These are phyloP conservation scores for Ptychoptera albimana DNA, from an alignment of 2,888 invertebrate genomes.

Conservation along the genomic window DNA sequence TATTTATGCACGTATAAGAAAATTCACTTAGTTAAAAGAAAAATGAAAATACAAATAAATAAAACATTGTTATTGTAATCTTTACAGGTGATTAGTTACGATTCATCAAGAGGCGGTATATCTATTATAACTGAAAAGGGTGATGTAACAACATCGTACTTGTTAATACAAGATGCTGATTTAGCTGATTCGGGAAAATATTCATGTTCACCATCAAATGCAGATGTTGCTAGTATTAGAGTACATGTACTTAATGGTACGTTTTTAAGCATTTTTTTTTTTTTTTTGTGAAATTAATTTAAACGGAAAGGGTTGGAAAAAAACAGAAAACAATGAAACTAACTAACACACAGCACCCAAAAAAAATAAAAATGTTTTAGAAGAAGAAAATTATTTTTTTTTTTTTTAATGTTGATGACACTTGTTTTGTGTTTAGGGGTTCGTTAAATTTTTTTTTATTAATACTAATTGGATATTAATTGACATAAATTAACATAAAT, in stretches of 20 bases:
- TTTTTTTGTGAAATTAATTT: no score
- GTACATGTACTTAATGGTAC: conserved; percentile 73
- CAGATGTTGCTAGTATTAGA: conserved; percentile 59
- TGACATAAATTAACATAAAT: no score
- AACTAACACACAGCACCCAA: no score
- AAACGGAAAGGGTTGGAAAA: no score
- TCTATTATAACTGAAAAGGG: conserved; percentile 68
- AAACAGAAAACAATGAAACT: no score
- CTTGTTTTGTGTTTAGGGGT: neutral
- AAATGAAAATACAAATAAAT: no score
- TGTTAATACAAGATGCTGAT: conserved; percentile 61
- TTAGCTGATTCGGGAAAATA: conserved; percentile 63
- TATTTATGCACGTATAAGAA: neutral
- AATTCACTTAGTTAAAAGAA: no score
- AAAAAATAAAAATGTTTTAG: no score
- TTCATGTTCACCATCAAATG: conserved; percentile 65
- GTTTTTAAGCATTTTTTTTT: conserved; percentile 14
- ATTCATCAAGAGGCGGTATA: conserved; percentile 61
- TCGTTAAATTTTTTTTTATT: neutral
- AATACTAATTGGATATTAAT: no score
- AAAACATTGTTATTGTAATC: conserved; percentile 3
- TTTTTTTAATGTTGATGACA: no score
- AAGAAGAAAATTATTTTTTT: no score
- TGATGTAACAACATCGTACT: conserved; percentile 61
- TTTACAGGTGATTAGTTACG: conserved; percentile 58